Conservation (phyloP, 2,113 vertebrate genomes). For the Cyprinus carpio region DNA sequence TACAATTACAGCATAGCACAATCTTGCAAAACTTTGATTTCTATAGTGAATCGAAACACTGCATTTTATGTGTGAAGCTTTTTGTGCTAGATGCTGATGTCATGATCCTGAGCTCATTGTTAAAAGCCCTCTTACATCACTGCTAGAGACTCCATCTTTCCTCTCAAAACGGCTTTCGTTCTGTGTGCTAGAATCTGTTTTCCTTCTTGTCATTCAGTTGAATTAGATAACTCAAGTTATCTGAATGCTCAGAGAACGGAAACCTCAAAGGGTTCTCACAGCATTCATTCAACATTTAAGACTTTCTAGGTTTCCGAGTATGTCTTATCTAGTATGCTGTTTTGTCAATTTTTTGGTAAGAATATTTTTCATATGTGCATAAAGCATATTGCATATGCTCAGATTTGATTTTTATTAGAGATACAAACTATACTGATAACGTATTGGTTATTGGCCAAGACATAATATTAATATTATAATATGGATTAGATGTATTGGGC, state of each 20-base stretch:
- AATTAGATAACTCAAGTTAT: conserved; percentile 53
- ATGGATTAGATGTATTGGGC: too few species aligned
- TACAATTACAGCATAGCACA: too few species aligned
- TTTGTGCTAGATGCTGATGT: neutral
- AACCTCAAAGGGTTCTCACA: conserved; percentile 53
- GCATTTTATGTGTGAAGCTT: neutral
- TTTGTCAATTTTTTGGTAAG: neutral
- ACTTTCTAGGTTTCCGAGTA: neutral
- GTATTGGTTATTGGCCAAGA: too few species aligned
- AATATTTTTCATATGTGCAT: too few species aligned
- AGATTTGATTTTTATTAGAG: too few species aligned
- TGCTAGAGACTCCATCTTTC: conserved; percentile 20
- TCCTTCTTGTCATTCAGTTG: conserved; percentile 36
- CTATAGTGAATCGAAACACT: neutral
- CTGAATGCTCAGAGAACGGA: conserved; percentile 48
- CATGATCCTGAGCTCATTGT: conserved; percentile 8
- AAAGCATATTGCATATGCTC: too few species aligned
- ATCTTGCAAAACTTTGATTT: neutral
- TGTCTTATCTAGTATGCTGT: neutral
- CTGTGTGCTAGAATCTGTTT: conserved; percentile 37
- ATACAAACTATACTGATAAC: too few species aligned
- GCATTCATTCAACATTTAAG: conserved; percentile 34
- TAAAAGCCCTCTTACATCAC: conserved; percentile 38
- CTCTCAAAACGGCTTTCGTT: conserved; percentile 27
- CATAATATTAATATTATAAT: too few species aligned